Base-by-base conservation (phyloP, 64 coral and sea anemone species). In the Platygyra sinensis region DNA sequence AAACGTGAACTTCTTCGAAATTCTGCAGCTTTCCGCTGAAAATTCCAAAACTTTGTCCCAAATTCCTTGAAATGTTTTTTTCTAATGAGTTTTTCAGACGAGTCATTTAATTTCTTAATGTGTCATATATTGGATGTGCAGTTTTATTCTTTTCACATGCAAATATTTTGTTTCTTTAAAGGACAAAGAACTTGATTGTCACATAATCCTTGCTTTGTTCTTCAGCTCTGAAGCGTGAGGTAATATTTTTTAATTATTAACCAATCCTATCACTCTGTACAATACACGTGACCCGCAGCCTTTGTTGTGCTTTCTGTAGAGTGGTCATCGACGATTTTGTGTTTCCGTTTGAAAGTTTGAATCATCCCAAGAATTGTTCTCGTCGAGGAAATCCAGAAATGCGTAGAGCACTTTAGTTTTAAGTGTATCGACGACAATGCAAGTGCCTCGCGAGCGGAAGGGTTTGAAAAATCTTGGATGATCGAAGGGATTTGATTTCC, bases 261-360 rank as follows among this genome's bases (percentile, higher is more conserved):
- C 81, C 81, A 85, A 85, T 85, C 81, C 81, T 71, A 64, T 71
- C 36, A 64, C 81, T 85, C 81, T 17, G 22, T 28, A 52, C 9
- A 63, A 39, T 50, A 12, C 81, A 85, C 81, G 81, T 85, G 81
- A 85, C 36, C 30, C 7, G 16, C n/a, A 4, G 64, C 33, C 4
- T 27, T 85, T 64, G 80, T 65, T 24, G 19, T 46, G 22, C 18
- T 71, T 65, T 64, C 5, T 20, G 4, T 51, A 24, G 10, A 36
- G 10, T 30, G 60, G 49, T 52, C 31, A 84, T 62, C 19, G 62
- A 64, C 2, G 19, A 64, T 31, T 49, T 33, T 3, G 63, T 67
- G 30, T 49, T 84, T 84, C 62, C 80, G 80, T 84, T 84, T 50
- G 80, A 25, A 69, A 69, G 80, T 82, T 63, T 84, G 80, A 84